Conservation (phyloP, 2,888 invertebrate genomes). For the Dysmachus trigonus region DNA sequence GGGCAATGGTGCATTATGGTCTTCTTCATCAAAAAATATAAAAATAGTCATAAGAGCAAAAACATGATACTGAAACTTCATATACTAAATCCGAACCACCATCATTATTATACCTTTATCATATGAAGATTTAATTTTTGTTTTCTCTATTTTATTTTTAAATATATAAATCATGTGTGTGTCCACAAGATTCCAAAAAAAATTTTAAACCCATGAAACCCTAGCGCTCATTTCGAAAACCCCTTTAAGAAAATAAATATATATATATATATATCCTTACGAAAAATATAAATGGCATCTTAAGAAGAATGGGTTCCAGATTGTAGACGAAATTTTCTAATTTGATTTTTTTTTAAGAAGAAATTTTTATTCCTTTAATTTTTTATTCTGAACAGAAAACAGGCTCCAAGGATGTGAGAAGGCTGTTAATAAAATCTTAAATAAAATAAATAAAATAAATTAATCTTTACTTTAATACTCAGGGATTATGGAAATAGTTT, state of each 20-base stretch:
- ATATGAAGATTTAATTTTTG: not conserved
- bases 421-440: too few relatives aligned
- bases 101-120: not conserved
- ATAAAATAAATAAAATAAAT: too few relatives aligned
- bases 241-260: too few relatives aligned
- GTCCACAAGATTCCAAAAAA: not conserved
- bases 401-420: too few relatives aligned
- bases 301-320: not conserved
- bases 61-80: not conserved
- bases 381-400: not conserved
- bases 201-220: not conserved
- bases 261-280: too few relatives aligned
- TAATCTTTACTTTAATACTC: too few relatives aligned
- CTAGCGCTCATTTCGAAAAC: too few relatives aligned
- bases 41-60: not conserved
- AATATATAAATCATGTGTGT: slow-evolving; percentile 1
- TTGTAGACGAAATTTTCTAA: not conserved
- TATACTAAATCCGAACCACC: not conserved
- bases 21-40: not conserved
- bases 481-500: too few relatives aligned
- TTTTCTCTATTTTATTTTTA: not conserved
- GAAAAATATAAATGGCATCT: not conserved
- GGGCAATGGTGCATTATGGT: not conserved
- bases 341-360: slow-evolving; percentile 4
- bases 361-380: not conserved